Base-by-base conservation (phyloP, 2,888 invertebrate genomes). In the Drosophila emarginata region DNA sequence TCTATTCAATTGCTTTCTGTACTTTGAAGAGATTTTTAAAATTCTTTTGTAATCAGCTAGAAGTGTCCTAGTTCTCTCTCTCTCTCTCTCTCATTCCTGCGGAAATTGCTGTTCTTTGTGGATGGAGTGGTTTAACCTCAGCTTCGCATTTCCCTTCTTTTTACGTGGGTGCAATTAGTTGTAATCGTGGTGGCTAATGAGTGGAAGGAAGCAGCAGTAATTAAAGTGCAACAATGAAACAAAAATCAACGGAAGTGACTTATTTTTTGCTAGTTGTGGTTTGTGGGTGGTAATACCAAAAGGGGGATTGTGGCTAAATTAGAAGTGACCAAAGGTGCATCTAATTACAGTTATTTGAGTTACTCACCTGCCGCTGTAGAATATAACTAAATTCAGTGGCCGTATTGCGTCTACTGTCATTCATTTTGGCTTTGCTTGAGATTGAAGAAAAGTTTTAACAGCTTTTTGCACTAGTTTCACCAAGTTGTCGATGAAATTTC, bases 341-440 rank as follows among this genome's bases (percentile, higher is more conserved):
- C 28, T 71, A 65, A 69, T 72, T 72, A 53, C 18, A 21, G 21
- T 3, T 4, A 18, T 14, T 14, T 59, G 32, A 6, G 21, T 50
- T 12, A 21, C 87, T 78, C 79, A 91, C 91, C 91, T 91, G 91
- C 70, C 91, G 87, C 76, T 91, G 91, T 71, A 91, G 89, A 68
- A 91, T 92, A 76, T 91, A 91, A 81, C 91, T 92, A 70, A 91
- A 91, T 89, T 91, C 91, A 64, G 91, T 91, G 64, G 91, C 91
- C 67, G 91, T 91, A 82, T 90, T 91, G 75, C 91, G 87, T 76
- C 91, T 87, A 76, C 88, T 91, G 69, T 91, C 91, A 78, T 89
- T 89, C 91, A 91, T 91, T 74, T 64, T 40, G 28, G 54, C 50
- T 58, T 59, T 50, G 28, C 12, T 57, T 37, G 14, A 4, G 45